Evolutionary conservation across 1,140 invertebrate genomes (phyloP).

Genomic region (Ips nitidus): DNA sequence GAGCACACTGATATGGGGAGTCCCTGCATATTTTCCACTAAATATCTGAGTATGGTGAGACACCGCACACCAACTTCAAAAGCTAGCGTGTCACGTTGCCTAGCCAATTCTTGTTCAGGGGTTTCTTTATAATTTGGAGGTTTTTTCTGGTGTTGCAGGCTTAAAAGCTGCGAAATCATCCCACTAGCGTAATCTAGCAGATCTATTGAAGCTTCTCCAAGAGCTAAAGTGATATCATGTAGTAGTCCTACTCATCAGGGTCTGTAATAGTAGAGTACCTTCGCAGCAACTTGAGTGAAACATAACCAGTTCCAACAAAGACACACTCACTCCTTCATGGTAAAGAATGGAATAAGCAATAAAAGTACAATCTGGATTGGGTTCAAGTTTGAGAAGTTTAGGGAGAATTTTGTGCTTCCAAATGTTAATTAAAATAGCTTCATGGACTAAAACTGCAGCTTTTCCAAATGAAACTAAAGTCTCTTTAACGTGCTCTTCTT

Average conservation of each 20-base stretch:
- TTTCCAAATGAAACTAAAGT: constrained; percentile 65
- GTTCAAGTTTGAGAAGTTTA: constrained; percentile 65
- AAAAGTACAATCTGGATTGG: constrained; percentile 67
- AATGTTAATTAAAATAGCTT: constrained; percentile 73
- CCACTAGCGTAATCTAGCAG: constrained; percentile 69
- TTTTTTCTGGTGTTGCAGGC: constrained; percentile 46
- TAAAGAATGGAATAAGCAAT: constrained; percentile 63
- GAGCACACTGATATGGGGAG: constrained; percentile 65
- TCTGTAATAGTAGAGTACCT: constrained; percentile 52
- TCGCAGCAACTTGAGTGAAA: constrained; percentile 73
- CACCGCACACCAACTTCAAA: constrained; percentile 73
- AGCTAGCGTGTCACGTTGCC: constrained; percentile 65
- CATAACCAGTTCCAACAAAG: constrained; percentile 71
- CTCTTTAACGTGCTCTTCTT: constrained; percentile 75
- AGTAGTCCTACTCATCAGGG: not conserved
- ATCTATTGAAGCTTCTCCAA: constrained; percentile 70
- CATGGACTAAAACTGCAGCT: constrained; percentile 68
- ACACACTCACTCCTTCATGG: constrained; percentile 57
- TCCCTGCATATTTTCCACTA: constrained; percentile 54
- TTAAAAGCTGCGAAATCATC: constrained; percentile 49
- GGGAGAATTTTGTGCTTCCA: constrained; percentile 78
- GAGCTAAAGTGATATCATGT: constrained; percentile 39
- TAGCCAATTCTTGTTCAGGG: constrained; percentile 60
- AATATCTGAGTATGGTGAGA: constrained; percentile 68
- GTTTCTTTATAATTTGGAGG: constrained; percentile 53